A percentile compares a stretch with the other conserved stretches of the same genome.
These are phyloP conservation scores for Tretioscincus oriximinensis DNA, from an alignment of 2,113 vertebrate species.

Conservation along the genomic window DNA sequence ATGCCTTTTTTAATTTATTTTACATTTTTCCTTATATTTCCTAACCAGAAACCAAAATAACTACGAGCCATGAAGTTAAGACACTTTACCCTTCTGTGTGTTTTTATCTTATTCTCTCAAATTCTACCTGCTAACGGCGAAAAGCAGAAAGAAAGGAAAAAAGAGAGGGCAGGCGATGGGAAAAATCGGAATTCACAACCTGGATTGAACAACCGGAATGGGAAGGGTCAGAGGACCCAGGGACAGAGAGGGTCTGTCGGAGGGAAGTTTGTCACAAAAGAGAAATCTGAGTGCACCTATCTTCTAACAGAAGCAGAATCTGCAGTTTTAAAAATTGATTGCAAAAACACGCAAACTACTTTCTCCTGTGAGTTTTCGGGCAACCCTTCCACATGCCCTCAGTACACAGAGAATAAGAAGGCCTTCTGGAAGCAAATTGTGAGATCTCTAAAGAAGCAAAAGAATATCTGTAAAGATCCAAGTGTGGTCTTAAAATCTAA, in stretches of 20 bases:
- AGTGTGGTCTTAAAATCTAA: constrained; percentile 72
- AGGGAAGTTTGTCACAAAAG: constrained; percentile 77
- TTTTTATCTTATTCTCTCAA: constrained; percentile 73
- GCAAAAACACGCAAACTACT: constrained; percentile 54
- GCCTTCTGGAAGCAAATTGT: constrained; percentile 87
- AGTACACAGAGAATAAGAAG: constrained; percentile 63
- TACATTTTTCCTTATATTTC: constrained; percentile 24
- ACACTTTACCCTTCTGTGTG: constrained; percentile 69
- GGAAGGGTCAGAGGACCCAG: constrained; percentile 43
- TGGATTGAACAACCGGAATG: constrained; percentile 16
- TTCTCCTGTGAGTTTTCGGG: constrained; percentile 82
- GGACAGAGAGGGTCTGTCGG: constrained; percentile 47
- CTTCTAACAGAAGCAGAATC: constrained; percentile 44
- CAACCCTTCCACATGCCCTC: constrained; percentile 74
- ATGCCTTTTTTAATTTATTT: constrained; percentile 1
- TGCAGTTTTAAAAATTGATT: constrained; percentile 68
- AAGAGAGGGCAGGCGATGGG: constrained; percentile 43
- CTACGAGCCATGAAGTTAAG: constrained; percentile 70
- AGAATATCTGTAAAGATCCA: constrained; percentile 75
- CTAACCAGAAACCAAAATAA: constrained; percentile 44
- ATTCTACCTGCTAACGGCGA: constrained; percentile 65
- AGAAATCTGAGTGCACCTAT: constrained; percentile 82
- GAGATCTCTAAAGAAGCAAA: constrained; percentile 78
- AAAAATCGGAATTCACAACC: not conserved
- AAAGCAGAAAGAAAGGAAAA: constrained; percentile 59